Base-by-base conservation (phyloP, 2,113 vertebrate genomes). In the Chamaetylas fuelleborni region DNA sequence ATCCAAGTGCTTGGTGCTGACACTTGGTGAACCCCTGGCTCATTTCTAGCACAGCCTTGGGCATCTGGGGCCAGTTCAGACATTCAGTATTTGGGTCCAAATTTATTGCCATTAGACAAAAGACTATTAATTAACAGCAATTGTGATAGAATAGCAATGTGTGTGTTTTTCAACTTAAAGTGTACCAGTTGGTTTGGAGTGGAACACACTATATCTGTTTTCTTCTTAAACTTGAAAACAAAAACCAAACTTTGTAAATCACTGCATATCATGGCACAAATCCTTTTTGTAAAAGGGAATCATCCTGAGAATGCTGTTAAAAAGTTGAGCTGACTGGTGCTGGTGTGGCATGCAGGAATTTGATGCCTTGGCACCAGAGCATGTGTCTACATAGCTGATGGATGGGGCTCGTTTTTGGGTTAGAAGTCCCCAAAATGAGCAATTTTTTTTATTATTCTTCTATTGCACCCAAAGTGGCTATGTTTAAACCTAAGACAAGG, bases 191-290 rank as follows among this genome's bases (percentile, higher is more conserved):
- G 25, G 16, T 60, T 58, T 87, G 57, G 43, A 45, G 26, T 19
- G 24, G 19, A 81, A 14, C 8, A 19, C 18, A 2, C 19, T 8
- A 1, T 9, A 69, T n/a, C 17, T 0, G 0, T 61, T 82, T 92
- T 64, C 61, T 60, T 54, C 71, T 90, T 58, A 60, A 73, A 58
- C 29, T 60, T 64, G 48, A 87, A 95, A 95, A 28, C 25, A 22
- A 74, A 81, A 78, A 36, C 16, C 25, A 58, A 43, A 23, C 12
- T 36, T 36, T 64, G 10, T 69, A 43, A 70, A 81, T 83, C 45
- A 33, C 25, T 33, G 19, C 31, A 66, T 24, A 40, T 31, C 54
- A 16, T 40, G 31, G 57, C 70, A 70, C 33, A 62, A 77, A 83
- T 58, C 10, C 16, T 56, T 34, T 71, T 62, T 66, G 24, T 8